Evolutionary conservation across 2,888 invertebrate genomes (phyloP).

Genomic region (Petrolisthes manimaculis): DNA sequence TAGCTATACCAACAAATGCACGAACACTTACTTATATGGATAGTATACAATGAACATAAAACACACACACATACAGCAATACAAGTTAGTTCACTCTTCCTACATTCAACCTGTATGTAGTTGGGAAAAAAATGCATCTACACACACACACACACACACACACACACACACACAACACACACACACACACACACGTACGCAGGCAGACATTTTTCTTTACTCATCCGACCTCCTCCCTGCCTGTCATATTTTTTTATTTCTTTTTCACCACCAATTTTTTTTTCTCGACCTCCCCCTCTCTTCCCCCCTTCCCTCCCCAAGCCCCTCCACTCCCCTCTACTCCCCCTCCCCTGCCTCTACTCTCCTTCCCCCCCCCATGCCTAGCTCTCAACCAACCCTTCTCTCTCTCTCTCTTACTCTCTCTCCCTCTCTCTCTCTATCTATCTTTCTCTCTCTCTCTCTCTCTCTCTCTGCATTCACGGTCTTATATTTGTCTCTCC

Average conservation of each 20-base stretch:
- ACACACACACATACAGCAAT: no score
- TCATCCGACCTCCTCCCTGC: not conserved
- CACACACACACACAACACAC: no score
- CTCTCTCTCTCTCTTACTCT: not conserved
- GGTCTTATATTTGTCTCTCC: not conserved
- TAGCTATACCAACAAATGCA: no score
- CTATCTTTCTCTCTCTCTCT: not conserved
- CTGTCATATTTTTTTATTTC: not conserved
- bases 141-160: no score
- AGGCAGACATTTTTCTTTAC: no score
- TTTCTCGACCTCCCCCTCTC: not conserved
- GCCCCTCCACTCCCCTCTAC: not conserved
- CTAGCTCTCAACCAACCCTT: not conserved
- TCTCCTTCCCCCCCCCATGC: not conserved
- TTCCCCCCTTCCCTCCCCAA: not conserved
- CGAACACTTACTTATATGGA: no score
- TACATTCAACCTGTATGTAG: no score
- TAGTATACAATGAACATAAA: no score
- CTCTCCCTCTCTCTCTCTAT: not conserved
- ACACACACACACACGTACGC: no score
- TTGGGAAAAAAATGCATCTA: no score
- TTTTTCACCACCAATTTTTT: not conserved
- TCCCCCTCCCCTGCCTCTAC: not conserved
- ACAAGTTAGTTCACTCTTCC: no score
- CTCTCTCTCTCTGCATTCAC: not conserved